Evolutionary conservation across 1,140 invertebrate species (phyloP), one percentile per base, ranked within the genome.

Genomic region (Mercenaria mercenaria): DNA sequence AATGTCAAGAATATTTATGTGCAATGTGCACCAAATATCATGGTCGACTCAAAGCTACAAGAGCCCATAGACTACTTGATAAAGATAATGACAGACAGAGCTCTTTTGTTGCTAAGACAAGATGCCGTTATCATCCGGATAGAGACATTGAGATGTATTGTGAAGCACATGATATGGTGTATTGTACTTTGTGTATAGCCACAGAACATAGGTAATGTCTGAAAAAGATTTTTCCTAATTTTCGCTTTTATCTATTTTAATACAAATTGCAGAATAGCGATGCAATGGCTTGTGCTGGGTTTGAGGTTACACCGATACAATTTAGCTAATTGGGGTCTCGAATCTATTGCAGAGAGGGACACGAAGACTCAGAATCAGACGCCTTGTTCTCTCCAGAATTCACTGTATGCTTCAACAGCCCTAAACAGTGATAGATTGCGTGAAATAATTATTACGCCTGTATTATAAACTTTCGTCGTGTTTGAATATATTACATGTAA

Each of bases 121-220:
- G 8, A 23, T 77, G 74, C 23, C 41, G 8, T 32, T 43, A 6
- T 18, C 74, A 77, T 18, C 74, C 41, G 18, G 74, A 77, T 2
- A 41, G 74, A 29, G 47, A 77, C 23, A 77, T 77, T 32, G 67
- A 81, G 34, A 50, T 69, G 47, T 69, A 61, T 47, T 82, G 76
- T 50, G 29, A 29, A 13, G 50, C 20, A 13, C 74, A 77, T 77
- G 74, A 77, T 20, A 77, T 77, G 74, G 74, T 77, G 20, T 77
- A 77, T 29, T 77, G 74, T 41, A 32, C n/a, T 50, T 23, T 77
- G 3, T 77, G 74, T 20, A 77, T 77, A 26, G 74, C 74, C 10
- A 77, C 18, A 29, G 74, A 50, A 29, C 74, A 77, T 23, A 77
- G 74, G 74, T 77, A 50, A 8, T 43, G 69, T 3, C 23, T 23